These are phyloP conservation scores for Thunnus maccoyii DNA, from an alignment of 2,113 vertebrate species.

Conservation along the genomic window DNA sequence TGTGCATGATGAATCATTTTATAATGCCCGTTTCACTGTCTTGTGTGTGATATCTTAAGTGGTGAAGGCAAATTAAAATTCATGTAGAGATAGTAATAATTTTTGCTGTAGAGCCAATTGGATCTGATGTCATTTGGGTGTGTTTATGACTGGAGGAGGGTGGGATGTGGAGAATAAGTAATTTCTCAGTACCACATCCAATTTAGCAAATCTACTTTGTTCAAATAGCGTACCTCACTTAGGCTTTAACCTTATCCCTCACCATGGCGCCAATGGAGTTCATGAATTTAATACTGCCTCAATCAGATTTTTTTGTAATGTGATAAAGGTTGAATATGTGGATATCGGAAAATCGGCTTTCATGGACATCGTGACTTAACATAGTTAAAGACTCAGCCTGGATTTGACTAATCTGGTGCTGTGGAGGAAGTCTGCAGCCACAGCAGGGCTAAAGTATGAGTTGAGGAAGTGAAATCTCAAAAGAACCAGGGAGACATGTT, in stretches of 20 bases:
- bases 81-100: conserved; percentile 31
- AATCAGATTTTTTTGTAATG: conserved; percentile 43
- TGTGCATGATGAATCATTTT: conserved; percentile 27
- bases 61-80: conserved; percentile 58
- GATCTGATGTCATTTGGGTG: conserved; percentile 53
- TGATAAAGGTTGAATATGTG: conserved; percentile 43
- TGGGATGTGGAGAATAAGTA: conserved; percentile 42
- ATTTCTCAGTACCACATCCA: conserved; percentile 50
- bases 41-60: conserved; percentile 56
- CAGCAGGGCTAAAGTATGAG: neutral
- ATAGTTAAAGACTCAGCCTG: conserved; percentile 27
- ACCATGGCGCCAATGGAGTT: neutral
- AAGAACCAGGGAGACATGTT: neutral
- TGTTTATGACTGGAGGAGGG: conserved; percentile 56
- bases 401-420: conserved; percentile 37
- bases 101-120: conserved; percentile 40
- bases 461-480: neutral
- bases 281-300: conserved; percentile 40
- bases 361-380: conserved; percentile 27
- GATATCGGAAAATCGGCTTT: conserved; percentile 40
- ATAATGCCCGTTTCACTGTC: conserved; percentile 44
- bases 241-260: conserved; percentile 41
- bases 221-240: conserved; percentile 50
- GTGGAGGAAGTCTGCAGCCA: conserved; percentile 13
- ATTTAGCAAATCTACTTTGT: conserved; percentile 60